Base-by-base conservation (phyloP, 2,888 invertebrate genomes). In the Acheta domesticus region DNA sequence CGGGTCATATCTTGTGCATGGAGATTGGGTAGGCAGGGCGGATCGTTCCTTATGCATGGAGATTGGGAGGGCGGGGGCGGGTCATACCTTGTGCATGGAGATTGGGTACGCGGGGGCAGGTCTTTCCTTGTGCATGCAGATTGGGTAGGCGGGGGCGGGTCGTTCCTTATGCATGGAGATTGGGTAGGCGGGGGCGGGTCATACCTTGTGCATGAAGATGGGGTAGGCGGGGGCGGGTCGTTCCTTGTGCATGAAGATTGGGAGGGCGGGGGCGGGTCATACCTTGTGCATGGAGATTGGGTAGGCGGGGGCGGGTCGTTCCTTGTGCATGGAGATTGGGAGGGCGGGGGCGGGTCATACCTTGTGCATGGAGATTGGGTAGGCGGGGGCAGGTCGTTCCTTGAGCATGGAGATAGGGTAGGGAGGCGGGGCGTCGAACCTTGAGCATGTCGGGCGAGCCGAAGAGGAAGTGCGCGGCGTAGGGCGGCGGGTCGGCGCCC, bases 391-490 rank as follows among this genome's bases (percentile, higher is more conserved):
- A 1, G 36, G 36, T 5, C 36, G 5, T 36, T 8, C 36, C 36
- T 36, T 36, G 36, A 5, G 36, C 36, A 36, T 36, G 36, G 8
- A 8, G 36, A 36, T 5, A 8, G 36, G 0, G 36, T 8, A 36
- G 36, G 36, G 5, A 1, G n/a, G 23, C 23, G 23, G 79, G 75
- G 20, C 49, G 62, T 12, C 62, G 62, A 36, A 83, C 83, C 50
- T 87, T 87, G 20, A 84, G 86, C 11, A 91, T 84, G 85, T 91
- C 87, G 0, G 89, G 89, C 4, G 89, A 88, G 2, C 91, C 91
- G 79, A 90, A 89, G 50, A 91, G 83, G 85, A 91, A 91, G 1
- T 84, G 85, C 1, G 87, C 86, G 77, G 36, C 50, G n/a, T 48
- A 76, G n/a, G 21, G 48, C 8, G 49, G 20, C n/a, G n/a, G 48